phyloP scores from a whole-genome alignment of 2,888 invertebrate genomes.

The Melanotus villosus region DNA sequence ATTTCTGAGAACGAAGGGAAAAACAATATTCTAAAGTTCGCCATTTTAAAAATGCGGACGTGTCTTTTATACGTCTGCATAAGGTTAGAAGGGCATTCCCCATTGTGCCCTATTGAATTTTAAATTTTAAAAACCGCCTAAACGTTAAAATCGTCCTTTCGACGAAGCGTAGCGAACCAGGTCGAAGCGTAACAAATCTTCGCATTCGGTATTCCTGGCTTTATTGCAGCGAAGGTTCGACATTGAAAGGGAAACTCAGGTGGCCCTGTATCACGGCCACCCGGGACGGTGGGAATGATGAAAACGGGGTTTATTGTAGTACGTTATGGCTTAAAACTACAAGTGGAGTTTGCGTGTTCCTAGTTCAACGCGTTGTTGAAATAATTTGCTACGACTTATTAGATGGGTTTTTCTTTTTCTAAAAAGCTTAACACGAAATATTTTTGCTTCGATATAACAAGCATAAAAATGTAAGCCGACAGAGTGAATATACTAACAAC shows the following conservation, averaged over 20 bases:
- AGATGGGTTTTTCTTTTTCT: neutral
- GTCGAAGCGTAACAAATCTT: constrained; percentile 46
- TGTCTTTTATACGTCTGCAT: constrained; percentile 29
- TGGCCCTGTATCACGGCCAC: constrained; percentile 38
- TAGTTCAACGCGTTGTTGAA: constrained; percentile 4
- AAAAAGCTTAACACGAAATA: neutral
- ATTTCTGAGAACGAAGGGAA: too few relatives aligned
- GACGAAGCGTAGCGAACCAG: constrained; percentile 45
- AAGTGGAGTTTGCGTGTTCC: constrained; percentile 3
- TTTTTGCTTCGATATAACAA: constrained; percentile 11
- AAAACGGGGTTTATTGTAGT: neutral
- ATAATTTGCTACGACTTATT: neutral
- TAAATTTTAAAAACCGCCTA: constrained; percentile 31
- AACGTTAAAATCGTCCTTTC: constrained; percentile 36
- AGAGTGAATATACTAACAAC: constrained; percentile 28
- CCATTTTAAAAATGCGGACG: too few relatives aligned
- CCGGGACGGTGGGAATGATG: constrained; percentile 32
- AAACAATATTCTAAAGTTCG: too few relatives aligned
- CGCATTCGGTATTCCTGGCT: constrained; percentile 35
- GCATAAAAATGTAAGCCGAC: constrained; percentile 26
- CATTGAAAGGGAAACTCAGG: constrained; percentile 44
- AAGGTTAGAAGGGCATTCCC: constrained; percentile 34
- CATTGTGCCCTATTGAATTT: constrained; percentile 34
- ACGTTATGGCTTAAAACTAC: constrained; percentile 6
- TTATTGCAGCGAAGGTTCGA: constrained; percentile 25